phyloP scores from a whole-genome alignment of 2,888 invertebrate genomes.

The Cheilosia vulpina region DNA sequence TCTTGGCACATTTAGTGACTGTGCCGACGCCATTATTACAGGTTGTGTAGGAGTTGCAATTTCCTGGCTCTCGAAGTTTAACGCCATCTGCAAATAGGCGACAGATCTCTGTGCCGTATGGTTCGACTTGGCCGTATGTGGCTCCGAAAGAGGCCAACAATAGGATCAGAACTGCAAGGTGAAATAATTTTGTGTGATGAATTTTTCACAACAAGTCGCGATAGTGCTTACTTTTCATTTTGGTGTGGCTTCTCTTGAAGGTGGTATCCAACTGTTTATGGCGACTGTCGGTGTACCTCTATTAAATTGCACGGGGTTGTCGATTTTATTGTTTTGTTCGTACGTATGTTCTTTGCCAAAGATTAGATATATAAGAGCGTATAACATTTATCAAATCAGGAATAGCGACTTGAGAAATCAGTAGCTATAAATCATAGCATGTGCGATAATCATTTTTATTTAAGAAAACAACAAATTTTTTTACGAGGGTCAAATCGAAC shows the following conservation, averaged over 20 bases:
- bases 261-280: slow-evolving; percentile 32
- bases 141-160: slow-evolving; percentile 21
- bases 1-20: slow-evolving; percentile 12
- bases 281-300: background rate
- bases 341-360: background rate
- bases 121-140: slow-evolving; percentile 24
- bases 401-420: background rate
- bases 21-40: slow-evolving; percentile 76
- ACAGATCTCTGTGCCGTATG: slow-evolving; percentile 49
- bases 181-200: background rate
- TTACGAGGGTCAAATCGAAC: background rate
- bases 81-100: slow-evolving; percentile 62
- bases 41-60: slow-evolving; percentile 76
- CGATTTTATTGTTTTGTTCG: too few species aligned
- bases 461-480: background rate
- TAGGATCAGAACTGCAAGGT: slow-evolving; percentile 6
- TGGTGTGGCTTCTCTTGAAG: slow-evolving; percentile 16
- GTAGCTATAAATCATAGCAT: background rate
- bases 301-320: slow-evolving; percentile 11
- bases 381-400: background rate
- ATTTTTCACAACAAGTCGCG: too few species aligned
- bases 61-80: slow-evolving; percentile 78
- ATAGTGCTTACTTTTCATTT: slow-evolving; percentile 56
- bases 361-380: slow-evolving; percentile 1
- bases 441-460: background rate